Conservation (phyloP, 2,113 vertebrate species). For the Laticauda colubrina region DNA sequence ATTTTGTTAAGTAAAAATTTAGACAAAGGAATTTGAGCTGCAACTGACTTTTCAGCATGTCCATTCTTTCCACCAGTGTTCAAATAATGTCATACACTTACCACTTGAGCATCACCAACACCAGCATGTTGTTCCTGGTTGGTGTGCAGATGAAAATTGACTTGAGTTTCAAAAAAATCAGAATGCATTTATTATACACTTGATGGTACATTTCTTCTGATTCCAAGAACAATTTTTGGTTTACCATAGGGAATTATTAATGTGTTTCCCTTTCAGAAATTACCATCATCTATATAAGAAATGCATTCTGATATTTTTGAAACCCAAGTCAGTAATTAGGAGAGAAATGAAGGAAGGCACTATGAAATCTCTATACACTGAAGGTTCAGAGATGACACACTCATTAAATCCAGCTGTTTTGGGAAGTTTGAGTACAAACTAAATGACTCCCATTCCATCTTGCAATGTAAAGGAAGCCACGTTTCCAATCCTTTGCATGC, state of each 20-base stretch:
- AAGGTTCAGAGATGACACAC: neutral
- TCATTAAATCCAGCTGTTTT: neutral
- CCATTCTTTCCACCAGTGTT: conserved; percentile 63
- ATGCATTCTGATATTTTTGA: neutral
- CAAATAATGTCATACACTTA: conserved; percentile 68
- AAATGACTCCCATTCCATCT: neutral
- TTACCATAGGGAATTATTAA: conserved; percentile 32
- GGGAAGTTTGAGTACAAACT: neutral
- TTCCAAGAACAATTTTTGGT: conserved; percentile 35
- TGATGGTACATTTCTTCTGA: neutral
- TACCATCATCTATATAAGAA: neutral
- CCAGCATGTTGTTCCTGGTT: neutral
- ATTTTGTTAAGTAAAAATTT: conserved; percentile 6
- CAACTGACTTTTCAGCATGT: conserved; percentile 47
- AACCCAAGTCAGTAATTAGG: neutral
- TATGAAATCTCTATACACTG: neutral
- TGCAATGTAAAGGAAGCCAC: neutral
- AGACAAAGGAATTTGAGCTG: conserved; percentile 37
- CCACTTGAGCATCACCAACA: conserved; percentile 62
- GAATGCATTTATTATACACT: neutral
- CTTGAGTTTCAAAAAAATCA: neutral
- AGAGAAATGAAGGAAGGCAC: neutral
- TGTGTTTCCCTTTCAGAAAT: neutral
- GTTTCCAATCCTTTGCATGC: neutral
- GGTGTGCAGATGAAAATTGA: conserved; percentile 3